phyloP scores from a whole-genome alignment of 1,140 invertebrate genomes.

The Streblospio benedicti region DNA sequence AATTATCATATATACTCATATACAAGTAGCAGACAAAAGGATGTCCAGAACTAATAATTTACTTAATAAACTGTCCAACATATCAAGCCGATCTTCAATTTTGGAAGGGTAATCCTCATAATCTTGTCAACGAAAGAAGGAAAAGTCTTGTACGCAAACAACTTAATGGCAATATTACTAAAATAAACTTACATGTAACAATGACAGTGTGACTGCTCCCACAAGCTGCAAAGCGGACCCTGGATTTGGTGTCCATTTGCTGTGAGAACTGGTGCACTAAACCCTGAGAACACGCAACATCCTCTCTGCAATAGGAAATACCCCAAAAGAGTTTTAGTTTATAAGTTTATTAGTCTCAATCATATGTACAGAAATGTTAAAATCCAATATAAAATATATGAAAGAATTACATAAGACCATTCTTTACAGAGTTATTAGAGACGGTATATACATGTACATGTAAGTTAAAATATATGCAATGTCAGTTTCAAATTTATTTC shows the following conservation, averaged over 20 bases:
- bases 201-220: conserved; percentile 4
- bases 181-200: background rate
- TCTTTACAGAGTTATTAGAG: no score
- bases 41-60: background rate
- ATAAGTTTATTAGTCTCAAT: no score
- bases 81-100: background rate
- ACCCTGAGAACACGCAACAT: background rate
- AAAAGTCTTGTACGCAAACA: background rate
- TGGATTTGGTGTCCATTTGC: background rate
- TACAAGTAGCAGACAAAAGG: background rate
- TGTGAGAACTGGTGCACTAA: background rate
- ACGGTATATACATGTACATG: no score
- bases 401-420: no score
- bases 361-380: no score
- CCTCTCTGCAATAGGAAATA: no score
- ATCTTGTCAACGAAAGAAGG: background rate
- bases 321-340: no score
- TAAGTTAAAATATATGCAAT: no score
- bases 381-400: no score
- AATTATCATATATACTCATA: no score
- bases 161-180: background rate
- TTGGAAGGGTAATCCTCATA: background rate
- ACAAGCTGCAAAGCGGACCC: background rate
- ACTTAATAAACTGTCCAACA: background rate
- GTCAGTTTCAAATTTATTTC: no score